Base-by-base conservation (phyloP, 1,140 invertebrate genomes). In the Diorhabda carinulata region DNA sequence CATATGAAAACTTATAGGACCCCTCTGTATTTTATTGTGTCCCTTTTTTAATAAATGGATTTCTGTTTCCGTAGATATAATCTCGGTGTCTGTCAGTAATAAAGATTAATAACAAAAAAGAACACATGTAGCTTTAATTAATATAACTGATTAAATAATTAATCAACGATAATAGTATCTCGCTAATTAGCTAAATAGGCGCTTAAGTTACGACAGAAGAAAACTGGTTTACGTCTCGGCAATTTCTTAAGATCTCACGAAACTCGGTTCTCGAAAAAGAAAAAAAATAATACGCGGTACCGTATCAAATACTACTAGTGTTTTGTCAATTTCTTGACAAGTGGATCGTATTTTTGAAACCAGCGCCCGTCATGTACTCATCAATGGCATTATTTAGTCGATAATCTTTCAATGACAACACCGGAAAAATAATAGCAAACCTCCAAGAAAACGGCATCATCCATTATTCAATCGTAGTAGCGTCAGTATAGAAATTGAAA, bases 301-400 rank as follows among this genome's bases (percentile, higher is more conserved):
- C 47, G 25, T 25, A 25, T 25, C 25, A 25, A 25, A 25, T 25
- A 25, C 25, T 25, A 25, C 25, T 25, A 25, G 25, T 52, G 47
- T 52, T 52, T 52, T 52, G 47, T 52, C 47, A 52, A n/a, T 8
- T 52, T 52, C 47, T 52, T 52, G 47, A 52, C n/a, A 52, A 52
- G 47, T 8, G 6, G n/a, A 8, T n/a, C 47, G n/a, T 52, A 52
- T 52, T 52, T 52, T 52, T 2, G 6, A 52, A 52, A 52, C n/a
- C 6, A 4, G 2, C 47, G 47, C 47, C 2, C 47, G n/a, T 52
- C 47, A 8, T 52, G 47, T 52, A 52, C 47, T 8, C 3, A 52
- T 52, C 47, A 52, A 52, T 52, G 47, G 47, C n/a, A 52, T 52
- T 52, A 52, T 52, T 52, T 52, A 8, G n/a, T n/a, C 4, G 47